These are phyloP conservation scores for Pollimyrus isidori DNA, from an alignment of 2,113 vertebrate genomes.

Conservation along the genomic window DNA sequence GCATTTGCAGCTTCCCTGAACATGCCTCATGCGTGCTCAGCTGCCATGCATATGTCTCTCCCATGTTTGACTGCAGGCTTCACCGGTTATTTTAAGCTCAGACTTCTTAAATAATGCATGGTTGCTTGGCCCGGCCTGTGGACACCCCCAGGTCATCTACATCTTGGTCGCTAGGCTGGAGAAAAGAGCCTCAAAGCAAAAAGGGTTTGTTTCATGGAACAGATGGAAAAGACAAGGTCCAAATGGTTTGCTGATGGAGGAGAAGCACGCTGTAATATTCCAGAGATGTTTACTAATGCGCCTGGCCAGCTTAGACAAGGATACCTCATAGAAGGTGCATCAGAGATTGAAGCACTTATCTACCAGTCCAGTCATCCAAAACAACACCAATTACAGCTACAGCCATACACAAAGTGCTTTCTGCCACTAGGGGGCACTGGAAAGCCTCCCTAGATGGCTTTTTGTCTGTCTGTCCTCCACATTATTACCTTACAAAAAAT, in stretches of 20 bases:
- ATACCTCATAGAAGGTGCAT: constrained; percentile 27
- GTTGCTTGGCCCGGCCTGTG: constrained; percentile 48
- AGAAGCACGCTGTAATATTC: neutral
- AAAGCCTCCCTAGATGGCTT: neutral
- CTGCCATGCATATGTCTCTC: constrained; percentile 25
- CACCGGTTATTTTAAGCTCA: constrained; percentile 84
- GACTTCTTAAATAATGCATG: constrained; percentile 71
- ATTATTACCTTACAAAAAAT: neutral
- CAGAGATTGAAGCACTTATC: neutral
- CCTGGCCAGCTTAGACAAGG: constrained; percentile 35
- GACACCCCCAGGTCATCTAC: constrained; percentile 70
- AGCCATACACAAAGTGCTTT: neutral
- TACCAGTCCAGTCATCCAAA: neutral
- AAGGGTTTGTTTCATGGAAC: neutral
- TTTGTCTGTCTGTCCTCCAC: neutral
- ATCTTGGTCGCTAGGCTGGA: constrained; percentile 55
- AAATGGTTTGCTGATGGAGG: neutral
- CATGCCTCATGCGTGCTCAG: neutral
- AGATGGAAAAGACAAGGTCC: constrained; percentile 19
- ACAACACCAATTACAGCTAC: neutral
- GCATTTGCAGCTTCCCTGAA: neutral
- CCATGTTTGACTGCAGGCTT: constrained; percentile 60
- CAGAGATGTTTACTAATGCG: constrained; percentile 16
- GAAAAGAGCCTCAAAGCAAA: constrained; percentile 18
- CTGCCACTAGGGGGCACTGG: neutral